Evolutionary conservation across 1,140 invertebrate species (phyloP).

Genomic region (Bursaphelenchus mucronatus): DNA sequence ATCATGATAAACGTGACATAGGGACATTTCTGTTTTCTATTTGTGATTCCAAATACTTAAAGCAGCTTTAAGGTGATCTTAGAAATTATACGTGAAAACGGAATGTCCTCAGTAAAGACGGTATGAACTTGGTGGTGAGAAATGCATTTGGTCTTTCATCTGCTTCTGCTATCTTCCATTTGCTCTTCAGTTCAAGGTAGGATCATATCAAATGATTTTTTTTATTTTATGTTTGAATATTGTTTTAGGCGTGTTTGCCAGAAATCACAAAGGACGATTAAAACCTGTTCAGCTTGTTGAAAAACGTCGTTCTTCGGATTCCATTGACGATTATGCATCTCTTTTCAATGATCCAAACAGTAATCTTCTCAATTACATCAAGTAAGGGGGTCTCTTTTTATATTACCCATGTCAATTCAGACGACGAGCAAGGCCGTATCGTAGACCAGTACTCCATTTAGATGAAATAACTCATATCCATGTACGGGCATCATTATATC

Average conservation of each 20-base stretch:
- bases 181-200: background rate
- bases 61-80: too few relatives aligned
- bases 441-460: slow-evolving; percentile 33
- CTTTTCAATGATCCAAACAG: slow-evolving; percentile 28
- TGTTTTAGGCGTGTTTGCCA: slow-evolving; percentile 13
- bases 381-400: slow-evolving; percentile 6
- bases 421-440: slow-evolving; percentile 1
- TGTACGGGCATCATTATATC: slow-evolving; percentile 54
- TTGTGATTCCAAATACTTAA: too few relatives aligned
- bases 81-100: too few relatives aligned
- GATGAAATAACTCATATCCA: slow-evolving; percentile 50
- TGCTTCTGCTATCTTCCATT: slow-evolving; percentile 25
- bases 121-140: background rate
- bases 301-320: slow-evolving; percentile 6
- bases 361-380: slow-evolving; percentile 25
- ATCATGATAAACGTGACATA: too few relatives aligned
- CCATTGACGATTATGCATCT: slow-evolving; percentile 1
- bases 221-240: background rate
- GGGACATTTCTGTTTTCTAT: too few relatives aligned
- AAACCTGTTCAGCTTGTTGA: slow-evolving; percentile 20
- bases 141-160: slow-evolving; percentile 29
- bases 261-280: slow-evolving; percentile 21
- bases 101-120: too few relatives aligned
- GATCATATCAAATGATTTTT: background rate
- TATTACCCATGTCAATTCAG: slow-evolving; percentile 5